These are phyloP conservation scores for Diplazon laetatorius DNA, from an alignment of 2,888 invertebrate genomes.

Conservation along the genomic window DNA sequence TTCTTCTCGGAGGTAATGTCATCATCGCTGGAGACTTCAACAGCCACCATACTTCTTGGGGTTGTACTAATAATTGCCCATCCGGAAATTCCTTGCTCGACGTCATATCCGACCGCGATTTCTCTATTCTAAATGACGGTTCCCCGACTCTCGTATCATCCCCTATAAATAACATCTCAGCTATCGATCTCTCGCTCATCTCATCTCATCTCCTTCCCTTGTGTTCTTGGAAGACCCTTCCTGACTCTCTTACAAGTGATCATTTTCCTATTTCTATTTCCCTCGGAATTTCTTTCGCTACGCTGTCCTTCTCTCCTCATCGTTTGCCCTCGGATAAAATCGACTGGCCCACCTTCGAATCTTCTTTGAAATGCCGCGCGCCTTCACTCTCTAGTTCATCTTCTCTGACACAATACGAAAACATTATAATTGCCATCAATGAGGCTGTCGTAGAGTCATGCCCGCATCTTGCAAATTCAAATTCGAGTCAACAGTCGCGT, in stretches of 20 bases:
- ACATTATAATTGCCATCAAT: not conserved
- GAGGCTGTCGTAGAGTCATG: not conserved
- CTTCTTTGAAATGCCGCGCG: not conserved
- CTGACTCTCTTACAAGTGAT: not conserved
- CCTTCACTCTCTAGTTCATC: not conserved
- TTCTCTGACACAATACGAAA: not conserved
- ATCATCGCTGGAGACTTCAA: too few relatives aligned
- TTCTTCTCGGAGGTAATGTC: too few relatives aligned
- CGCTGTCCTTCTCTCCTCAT: not conserved
- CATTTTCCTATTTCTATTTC: constrained; percentile 20
- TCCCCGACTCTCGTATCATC: too few relatives aligned
- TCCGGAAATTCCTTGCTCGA: too few relatives aligned
- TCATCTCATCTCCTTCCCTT: too few relatives aligned
- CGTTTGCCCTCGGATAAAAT: not conserved
- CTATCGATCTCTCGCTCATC: too few relatives aligned
- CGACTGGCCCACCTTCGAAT: not conserved
- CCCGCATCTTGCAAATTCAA: not conserved
- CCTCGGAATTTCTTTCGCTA: not conserved
- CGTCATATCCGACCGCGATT: too few relatives aligned
- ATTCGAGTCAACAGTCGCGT: not conserved
- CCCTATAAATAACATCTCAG: too few relatives aligned
- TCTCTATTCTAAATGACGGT: too few relatives aligned
- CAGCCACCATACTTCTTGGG: too few relatives aligned
- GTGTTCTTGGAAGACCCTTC: not conserved
- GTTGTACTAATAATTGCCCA: too few relatives aligned